phyloP scores from a whole-genome alignment of 2,797 vertebrate genomes.

The Lerista edwardsae region DNA sequence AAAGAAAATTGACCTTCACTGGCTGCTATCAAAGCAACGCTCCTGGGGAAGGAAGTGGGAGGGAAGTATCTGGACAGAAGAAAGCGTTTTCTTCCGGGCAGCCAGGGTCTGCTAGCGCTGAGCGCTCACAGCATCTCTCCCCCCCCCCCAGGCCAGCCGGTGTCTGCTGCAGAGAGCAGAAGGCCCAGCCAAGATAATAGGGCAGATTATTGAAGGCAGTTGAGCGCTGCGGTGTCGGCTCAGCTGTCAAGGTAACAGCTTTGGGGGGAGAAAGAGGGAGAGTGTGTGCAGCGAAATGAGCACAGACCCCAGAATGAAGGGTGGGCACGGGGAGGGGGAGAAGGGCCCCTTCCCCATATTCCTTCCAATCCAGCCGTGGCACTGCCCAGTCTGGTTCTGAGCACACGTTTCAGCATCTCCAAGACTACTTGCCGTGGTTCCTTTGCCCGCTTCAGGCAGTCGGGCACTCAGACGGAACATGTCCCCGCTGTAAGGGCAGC shows the following conservation, averaged over 20 bases:
- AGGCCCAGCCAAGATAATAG: background rate
- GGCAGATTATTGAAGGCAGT: background rate
- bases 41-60: background rate
- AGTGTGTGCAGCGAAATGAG: background rate
- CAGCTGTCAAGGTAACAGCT: conserved; percentile 13
- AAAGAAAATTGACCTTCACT: background rate
- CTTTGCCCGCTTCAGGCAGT: background rate
- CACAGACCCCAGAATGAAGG: background rate
- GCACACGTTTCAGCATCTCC: too few relatives aligned
- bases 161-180: background rate
- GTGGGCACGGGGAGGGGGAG: accelerated
- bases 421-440: background rate
- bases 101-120: background rate
- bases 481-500: too few relatives aligned
- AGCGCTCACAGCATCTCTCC: background rate
- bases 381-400: too few relatives aligned
- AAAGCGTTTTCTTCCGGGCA: background rate
- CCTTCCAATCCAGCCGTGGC: background rate
- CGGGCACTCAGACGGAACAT: too few relatives aligned
- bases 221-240: background rate
- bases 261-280: background rate
- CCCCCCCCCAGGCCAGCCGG: background rate
- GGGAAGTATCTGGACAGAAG: background rate
- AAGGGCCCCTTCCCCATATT: background rate
- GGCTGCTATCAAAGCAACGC: background rate